A percentile compares a stretch with the other conserved stretches of the same genome.
phyloP scores from a whole-genome alignment of 2,797 vertebrate genomes.

The Discoglossus pictus region DNA sequence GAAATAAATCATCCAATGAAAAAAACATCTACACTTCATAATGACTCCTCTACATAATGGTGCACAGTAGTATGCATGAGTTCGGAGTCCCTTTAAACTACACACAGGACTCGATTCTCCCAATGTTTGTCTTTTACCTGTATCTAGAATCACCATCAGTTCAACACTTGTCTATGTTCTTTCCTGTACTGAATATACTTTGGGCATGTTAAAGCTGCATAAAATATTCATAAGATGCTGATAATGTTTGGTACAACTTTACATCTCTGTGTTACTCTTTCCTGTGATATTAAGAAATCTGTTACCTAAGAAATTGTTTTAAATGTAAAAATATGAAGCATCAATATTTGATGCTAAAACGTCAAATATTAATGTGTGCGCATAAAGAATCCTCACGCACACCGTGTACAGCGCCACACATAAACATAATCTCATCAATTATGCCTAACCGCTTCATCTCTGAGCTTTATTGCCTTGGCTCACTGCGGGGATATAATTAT shows the following conservation, averaged over 20 bases:
- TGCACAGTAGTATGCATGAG: too few relatives aligned
- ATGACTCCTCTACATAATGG: too few relatives aligned
- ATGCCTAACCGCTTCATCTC: constrained; percentile 26
- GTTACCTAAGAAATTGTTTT: neutral
- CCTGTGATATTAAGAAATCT: neutral
- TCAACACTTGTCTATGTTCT: too few relatives aligned
- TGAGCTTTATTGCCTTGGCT: constrained; percentile 28
- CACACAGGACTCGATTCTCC: too few relatives aligned
- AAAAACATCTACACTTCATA: too few relatives aligned
- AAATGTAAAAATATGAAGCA: constrained; percentile 11
- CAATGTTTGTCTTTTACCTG: too few relatives aligned
- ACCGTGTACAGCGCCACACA: constrained; percentile 10
- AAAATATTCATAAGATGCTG: constrained; percentile 1
- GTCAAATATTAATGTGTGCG: constrained; percentile 35
- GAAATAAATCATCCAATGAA: too few relatives aligned
- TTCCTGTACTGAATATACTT: neutral
- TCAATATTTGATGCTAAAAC: constrained; percentile 30
- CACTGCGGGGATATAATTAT: constrained; percentile 43
- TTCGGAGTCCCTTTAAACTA: too few relatives aligned
- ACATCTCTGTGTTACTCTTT: neutral
- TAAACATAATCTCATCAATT: constrained; percentile 39
- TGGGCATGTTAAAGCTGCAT: neutral
- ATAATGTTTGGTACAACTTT: neutral
- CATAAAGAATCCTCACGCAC: constrained; percentile 29
- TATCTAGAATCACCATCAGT: too few relatives aligned